Base-by-base conservation (phyloP, 2,113 vertebrate species). In the Macroglossus sobrinus region DNA sequence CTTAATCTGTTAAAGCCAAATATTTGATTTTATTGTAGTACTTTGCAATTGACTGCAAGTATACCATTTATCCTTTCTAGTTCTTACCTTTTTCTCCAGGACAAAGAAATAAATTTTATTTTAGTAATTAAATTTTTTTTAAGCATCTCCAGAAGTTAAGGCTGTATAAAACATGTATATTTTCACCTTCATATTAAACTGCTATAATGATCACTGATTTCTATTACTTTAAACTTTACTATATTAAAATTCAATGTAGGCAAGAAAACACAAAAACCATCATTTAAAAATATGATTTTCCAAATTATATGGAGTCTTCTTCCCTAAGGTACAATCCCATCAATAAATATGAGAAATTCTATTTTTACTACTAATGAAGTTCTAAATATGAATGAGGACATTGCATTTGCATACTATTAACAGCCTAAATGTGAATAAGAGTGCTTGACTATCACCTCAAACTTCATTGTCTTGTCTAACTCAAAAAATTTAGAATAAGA, bases 171-270 rank as follows among this genome's bases (percentile, higher is more conserved):
- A 91, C 33, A 84, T 53, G 19, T 40, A 14, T 19, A 68, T 40
- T 7, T 21, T 86, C 35, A 7, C 10, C 45, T 97, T 95, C 85
- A 78, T 71, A 74, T 91, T 91, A 64, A 87, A 55, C 21, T 57
- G 21, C 9, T 90, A 16, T 76, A 69, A 95, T 93, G 35, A 91
- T 53, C 13, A 57, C 28, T 69, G 50, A 71, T 81, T 43, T 76
- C 75, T 79, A 78, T 81, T 92, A 75, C 43, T 81, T 95, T 93
- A 91, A 19, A 84, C 55, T 92, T 91, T 45, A 88, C 72, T 68
- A 19, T 9, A 35, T 80, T 91, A 74, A 82, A 94, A 91, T 64
- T 85, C 40, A 94, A 15, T 26, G 35, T 76, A 50, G 9, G 18
- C 3, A 92, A 81, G 61, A 64, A 72, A 93, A 76, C 7, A 84